Evolutionary conservation across 1,140 invertebrate genomes (phyloP).

Genomic region (Scaptomyza graminum): DNA sequence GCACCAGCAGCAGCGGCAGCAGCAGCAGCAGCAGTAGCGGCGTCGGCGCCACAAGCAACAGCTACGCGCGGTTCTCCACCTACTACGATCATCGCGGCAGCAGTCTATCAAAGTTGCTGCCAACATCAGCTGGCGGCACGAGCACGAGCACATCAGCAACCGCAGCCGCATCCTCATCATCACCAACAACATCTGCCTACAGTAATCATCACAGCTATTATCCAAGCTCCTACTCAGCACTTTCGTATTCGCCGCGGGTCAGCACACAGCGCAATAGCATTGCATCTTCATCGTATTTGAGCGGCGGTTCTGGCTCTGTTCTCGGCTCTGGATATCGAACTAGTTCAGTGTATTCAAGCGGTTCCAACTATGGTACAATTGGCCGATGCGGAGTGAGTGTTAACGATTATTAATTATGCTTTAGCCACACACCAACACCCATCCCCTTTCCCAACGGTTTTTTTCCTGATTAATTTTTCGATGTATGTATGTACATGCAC

Average conservation of each 20-base stretch:
- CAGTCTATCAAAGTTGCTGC: constrained; percentile 72
- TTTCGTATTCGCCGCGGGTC: constrained; percentile 60
- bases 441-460: neutral
- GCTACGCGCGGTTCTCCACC: constrained; percentile 61
- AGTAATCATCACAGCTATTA: constrained; percentile 56
- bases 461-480: constrained; percentile 9
- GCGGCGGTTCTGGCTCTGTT: constrained; percentile 54
- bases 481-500: constrained; percentile 36
- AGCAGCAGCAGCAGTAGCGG: constrained; percentile 35
- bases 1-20: constrained; percentile 30
- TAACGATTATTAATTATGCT: constrained; percentile 24
- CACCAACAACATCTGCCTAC: constrained; percentile 49
- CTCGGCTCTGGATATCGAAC: constrained; percentile 64
- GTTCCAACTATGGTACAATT: constrained; percentile 77
- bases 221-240: constrained; percentile 61
- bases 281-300: constrained; percentile 61
- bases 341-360: constrained; percentile 64
- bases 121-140: constrained; percentile 47
- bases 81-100: constrained; percentile 74
- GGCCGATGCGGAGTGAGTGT: constrained; percentile 83
- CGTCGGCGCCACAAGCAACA: constrained; percentile 54
- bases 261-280: constrained; percentile 58
- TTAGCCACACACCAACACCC: constrained; percentile 28
- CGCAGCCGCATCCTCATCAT: constrained; percentile 41
- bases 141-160: constrained; percentile 27